Percentiles rank a stretch among this genome's conserved stretches.
phyloP scores from a whole-genome alignment of 2,797 vertebrate genomes.

The Synaphobranchus kaupii region DNA sequence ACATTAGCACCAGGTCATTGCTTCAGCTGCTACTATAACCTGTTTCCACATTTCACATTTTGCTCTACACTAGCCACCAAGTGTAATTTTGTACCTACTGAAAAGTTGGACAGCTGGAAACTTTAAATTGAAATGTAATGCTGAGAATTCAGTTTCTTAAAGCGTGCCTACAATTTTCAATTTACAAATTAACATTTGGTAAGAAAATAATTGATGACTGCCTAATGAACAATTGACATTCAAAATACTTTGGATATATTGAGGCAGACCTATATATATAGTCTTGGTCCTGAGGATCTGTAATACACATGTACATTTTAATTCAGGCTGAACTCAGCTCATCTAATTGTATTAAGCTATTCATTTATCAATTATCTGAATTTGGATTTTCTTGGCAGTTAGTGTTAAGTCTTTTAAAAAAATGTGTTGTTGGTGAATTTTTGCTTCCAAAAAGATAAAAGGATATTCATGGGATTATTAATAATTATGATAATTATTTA shows the following conservation, averaged over 20 bases:
- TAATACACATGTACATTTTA: background rate
- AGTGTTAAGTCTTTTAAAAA: background rate
- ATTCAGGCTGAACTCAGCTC: background rate
- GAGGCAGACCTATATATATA: background rate
- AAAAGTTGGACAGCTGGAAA: background rate
- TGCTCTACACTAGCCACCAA: background rate
- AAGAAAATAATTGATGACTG: background rate
- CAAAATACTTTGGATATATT: background rate
- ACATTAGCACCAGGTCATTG: background rate
- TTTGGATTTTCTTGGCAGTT: background rate
- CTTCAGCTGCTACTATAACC: background rate
- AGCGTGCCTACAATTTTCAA: background rate
- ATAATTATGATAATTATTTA: background rate
- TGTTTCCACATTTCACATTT: background rate
- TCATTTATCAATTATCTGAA: background rate
- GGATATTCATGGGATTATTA: background rate
- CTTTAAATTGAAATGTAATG: background rate
- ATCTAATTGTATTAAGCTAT: background rate
- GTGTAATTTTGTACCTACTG: background rate
- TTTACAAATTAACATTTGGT: background rate
- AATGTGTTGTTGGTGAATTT: background rate
- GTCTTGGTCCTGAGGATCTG: background rate
- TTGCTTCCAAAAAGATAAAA: background rate
- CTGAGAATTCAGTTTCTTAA: background rate
- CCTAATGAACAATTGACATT: background rate